Conservation (phyloP, 1,140 invertebrate species). For the Ladona fulva region DNA sequence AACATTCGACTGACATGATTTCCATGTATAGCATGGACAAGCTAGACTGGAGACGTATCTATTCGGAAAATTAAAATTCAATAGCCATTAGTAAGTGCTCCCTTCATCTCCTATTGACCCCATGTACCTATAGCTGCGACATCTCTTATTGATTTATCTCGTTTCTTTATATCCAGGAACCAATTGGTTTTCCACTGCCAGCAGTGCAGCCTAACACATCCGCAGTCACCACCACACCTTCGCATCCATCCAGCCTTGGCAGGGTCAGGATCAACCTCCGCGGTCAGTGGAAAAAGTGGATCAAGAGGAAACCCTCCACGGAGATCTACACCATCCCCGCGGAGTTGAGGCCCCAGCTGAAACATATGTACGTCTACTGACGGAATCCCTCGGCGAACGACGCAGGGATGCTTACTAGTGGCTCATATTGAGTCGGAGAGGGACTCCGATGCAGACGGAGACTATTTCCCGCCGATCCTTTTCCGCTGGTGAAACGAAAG, state of each 20-base stretch:
- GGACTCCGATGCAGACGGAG: neutral
- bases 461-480: too few relatives aligned
- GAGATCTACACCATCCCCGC: constrained; percentile 75
- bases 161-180: constrained; percentile 52
- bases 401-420: neutral
- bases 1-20: too few relatives aligned
- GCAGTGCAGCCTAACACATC: constrained; percentile 49
- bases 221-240: neutral
- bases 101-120: too few relatives aligned
- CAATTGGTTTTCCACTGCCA: constrained; percentile 57
- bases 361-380: constrained; percentile 83
- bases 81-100: too few relatives aligned
- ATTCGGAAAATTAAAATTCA: too few relatives aligned
- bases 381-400: neutral
- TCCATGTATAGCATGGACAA: too few relatives aligned
- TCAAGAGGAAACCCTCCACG: constrained; percentile 67
- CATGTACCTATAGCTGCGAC: too few relatives aligned
- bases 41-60: too few relatives aligned
- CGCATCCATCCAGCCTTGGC: constrained; percentile 47
- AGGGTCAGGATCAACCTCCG: constrained; percentile 73
- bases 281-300: constrained; percentile 67
- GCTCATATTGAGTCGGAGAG: neutral
- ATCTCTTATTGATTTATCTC: constrained; percentile 18
- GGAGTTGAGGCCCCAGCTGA: constrained; percentile 75
- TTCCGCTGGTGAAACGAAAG: neutral